Evolutionary conservation across 1,140 invertebrate genomes (phyloP).

Genomic region (Micrasema longulum): DNA sequence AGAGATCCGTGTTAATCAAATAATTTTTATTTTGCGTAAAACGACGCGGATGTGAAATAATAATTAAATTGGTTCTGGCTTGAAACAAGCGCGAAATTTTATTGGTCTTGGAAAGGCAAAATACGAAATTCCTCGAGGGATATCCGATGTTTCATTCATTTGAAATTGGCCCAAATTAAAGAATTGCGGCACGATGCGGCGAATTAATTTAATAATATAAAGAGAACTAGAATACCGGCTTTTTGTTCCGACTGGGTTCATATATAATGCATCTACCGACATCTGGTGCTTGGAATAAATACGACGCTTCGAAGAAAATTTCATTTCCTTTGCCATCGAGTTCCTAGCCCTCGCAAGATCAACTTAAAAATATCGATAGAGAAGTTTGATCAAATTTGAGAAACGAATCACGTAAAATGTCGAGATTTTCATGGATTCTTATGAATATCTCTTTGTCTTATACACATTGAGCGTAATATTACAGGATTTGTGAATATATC

Average conservation of each 20-base stretch:
- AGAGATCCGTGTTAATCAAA: no score
- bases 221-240: slow-evolving; percentile 23
- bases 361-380: slow-evolving; percentile 5
- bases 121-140: slow-evolving; percentile 2
- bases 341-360: neutral
- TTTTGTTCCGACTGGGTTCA: slow-evolving; percentile 20
- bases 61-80: neutral
- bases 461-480: neutral
- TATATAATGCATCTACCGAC: slow-evolving; percentile 39
- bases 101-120: neutral
- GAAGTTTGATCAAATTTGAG: slow-evolving; percentile 11
- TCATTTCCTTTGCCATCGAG: slow-evolving; percentile 17
- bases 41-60: no score
- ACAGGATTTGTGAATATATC: no score
- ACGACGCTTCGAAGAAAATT: slow-evolving; percentile 18
- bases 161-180: slow-evolving; percentile 34
- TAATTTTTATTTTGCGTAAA: no score
- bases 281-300: slow-evolving; percentile 24
- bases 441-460: neutral
- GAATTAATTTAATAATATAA: slow-evolving; percentile 37
- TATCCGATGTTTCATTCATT: slow-evolving; percentile 19
- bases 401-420: slow-evolving; percentile 6
- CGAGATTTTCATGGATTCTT: slow-evolving; percentile 1
- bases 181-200: slow-evolving; percentile 37
- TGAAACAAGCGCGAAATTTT: neutral